phyloP scores from a whole-genome alignment of 2,888 invertebrate genomes.

The Cepaea hortensis region DNA sequence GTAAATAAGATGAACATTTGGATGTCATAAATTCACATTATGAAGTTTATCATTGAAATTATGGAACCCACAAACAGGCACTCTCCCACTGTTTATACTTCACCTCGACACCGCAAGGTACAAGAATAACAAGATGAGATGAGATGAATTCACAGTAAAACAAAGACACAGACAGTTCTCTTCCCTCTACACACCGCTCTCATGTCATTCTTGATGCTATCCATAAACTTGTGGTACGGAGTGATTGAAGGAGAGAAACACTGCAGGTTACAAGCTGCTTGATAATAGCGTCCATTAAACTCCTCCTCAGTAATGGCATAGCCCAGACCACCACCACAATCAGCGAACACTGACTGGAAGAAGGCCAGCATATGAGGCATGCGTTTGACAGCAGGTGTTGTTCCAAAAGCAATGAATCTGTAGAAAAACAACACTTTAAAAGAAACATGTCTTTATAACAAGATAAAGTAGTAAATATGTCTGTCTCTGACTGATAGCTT shows the following conservation, averaged over 20 bases:
- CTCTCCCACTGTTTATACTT: too few relatives aligned
- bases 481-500: too few relatives aligned
- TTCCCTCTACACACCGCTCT: slow-evolving; percentile 32
- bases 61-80: too few relatives aligned
- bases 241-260: slow-evolving; percentile 63
- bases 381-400: slow-evolving; percentile 57
- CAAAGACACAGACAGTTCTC: not conserved
- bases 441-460: not conserved
- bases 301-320: slow-evolving; percentile 66
- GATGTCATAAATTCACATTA: too few relatives aligned
- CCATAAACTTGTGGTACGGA: slow-evolving; percentile 63
- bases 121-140: too few relatives aligned
- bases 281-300: slow-evolving; percentile 69
- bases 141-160: too few relatives aligned
- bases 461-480: not conserved
- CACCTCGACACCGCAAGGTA: too few relatives aligned
- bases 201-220: slow-evolving; percentile 47
- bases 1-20: too few relatives aligned
- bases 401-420: slow-evolving; percentile 70
- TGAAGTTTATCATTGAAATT: too few relatives aligned
- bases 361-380: slow-evolving; percentile 62
- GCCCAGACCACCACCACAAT: slow-evolving; percentile 61
- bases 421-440: not conserved
- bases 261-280: slow-evolving; percentile 71
- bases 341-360: slow-evolving; percentile 61